Percentiles rank a stretch among this genome's conserved stretches.
Conservation (phyloP, 2,113 vertebrate genomes). For the Alethe castanea region DNA sequence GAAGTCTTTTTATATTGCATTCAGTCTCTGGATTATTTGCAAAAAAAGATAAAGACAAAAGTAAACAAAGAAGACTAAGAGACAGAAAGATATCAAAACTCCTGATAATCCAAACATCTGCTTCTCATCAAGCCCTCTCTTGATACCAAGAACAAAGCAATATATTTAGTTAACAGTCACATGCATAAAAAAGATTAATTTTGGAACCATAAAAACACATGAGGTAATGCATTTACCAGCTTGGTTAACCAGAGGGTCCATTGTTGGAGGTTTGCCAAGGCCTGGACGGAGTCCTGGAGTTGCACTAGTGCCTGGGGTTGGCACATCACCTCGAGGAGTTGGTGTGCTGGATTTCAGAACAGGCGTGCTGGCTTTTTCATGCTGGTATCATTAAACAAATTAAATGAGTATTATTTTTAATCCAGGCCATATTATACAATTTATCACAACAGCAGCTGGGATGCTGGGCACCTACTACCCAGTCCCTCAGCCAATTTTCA, state of each 20-base stretch:
- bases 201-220: background rate
- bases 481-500: constrained; percentile 72
- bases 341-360: constrained; percentile 94
- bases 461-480: constrained; percentile 68
- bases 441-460: constrained; percentile 79
- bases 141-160: constrained; percentile 21
- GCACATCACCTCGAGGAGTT: constrained; percentile 89
- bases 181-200: background rate
- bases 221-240: constrained; percentile 77
- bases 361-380: constrained; percentile 93
- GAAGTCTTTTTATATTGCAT: constrained; percentile 33
- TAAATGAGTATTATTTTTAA: constrained; percentile 82
- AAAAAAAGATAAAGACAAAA: constrained; percentile 61
- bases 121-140: constrained; percentile 44
- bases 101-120: constrained; percentile 65
- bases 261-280: constrained; percentile 88
- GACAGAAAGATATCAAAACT: constrained; percentile 47
- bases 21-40: constrained; percentile 33
- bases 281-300: constrained; percentile 87
- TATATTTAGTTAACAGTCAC: background rate
- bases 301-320: constrained; percentile 89
- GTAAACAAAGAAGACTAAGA: constrained; percentile 30
- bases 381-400: constrained; percentile 85
- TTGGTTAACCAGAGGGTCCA: constrained; percentile 92
- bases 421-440: constrained; percentile 76